These are phyloP conservation scores for Liolophura sinensis DNA, from an alignment of 1,140 invertebrate species.

Conservation along the genomic window DNA sequence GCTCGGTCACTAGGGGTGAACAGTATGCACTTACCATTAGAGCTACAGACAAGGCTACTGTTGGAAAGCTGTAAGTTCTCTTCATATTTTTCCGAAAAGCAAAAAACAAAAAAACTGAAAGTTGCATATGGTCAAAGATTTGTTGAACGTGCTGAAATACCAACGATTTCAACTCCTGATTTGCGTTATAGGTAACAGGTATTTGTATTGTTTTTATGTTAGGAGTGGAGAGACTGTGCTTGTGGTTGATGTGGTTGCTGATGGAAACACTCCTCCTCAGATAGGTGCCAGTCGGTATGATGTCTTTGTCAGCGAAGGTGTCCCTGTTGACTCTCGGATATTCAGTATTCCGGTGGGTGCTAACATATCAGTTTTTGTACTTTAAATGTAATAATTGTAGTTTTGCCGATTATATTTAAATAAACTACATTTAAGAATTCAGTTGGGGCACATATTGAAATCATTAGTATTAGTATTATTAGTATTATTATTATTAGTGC, in stretches of 20 bases:
- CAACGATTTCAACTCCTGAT: background rate
- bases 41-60: slow-evolving; percentile 22
- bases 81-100: slow-evolving; percentile 2
- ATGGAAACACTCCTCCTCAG: slow-evolving; percentile 29
- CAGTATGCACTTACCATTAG: slow-evolving; percentile 24
- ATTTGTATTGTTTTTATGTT: too few relatives aligned
- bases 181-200: background rate
- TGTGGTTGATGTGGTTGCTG: slow-evolving; percentile 25
- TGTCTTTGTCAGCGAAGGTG: slow-evolving; percentile 41
- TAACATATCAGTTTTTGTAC: background rate
- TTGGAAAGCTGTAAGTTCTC: slow-evolving; percentile 1
- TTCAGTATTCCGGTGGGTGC: slow-evolving; percentile 33
- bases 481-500: too few relatives aligned
- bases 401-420: background rate
- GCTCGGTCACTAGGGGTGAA: slow-evolving; percentile 19
- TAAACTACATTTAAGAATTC: too few relatives aligned
- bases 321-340: slow-evolving; percentile 18
- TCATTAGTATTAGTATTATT: too few relatives aligned
- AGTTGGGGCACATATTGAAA: too few relatives aligned
- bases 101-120: slow-evolving; percentile 2
- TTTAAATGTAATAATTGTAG: background rate
- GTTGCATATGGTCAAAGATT: slow-evolving; percentile 12
- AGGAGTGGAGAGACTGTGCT: too few relatives aligned
- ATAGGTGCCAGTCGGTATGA: slow-evolving; percentile 28
- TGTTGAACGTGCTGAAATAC: background rate